A percentile compares a stretch with the other conserved stretches of the same genome.
These are phyloP conservation scores for Leucoptera coffeella DNA, from an alignment of 2,888 invertebrate genomes.

Conservation along the genomic window DNA sequence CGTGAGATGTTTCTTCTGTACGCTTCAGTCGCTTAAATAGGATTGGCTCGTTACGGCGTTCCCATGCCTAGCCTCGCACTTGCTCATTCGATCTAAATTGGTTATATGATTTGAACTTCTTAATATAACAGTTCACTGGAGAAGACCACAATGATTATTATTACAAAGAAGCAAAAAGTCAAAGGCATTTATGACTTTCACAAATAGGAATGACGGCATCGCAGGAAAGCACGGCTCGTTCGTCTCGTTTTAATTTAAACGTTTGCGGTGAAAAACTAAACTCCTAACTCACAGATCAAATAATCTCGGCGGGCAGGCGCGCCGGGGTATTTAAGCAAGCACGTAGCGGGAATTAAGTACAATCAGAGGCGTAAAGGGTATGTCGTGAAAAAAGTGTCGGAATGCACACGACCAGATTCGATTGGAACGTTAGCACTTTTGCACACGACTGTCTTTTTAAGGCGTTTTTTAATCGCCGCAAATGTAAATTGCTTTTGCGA, in stretches of 20 bases:
- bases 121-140: not conserved
- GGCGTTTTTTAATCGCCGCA: no score
- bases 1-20: conserved; percentile 43
- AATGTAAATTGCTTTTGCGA: no score
- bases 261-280: not conserved
- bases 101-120: not conserved
- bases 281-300: not conserved
- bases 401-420: no score
- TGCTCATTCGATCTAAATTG: no score
- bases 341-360: conserved; percentile 40
- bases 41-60: conserved; percentile 40
- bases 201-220: conserved; percentile 2
- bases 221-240: no score
- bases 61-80: conserved; percentile 32
- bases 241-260: no score
- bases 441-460: no score
- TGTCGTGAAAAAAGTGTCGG: conserved; percentile 29
- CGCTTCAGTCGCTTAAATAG: conserved; percentile 37
- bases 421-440: no score
- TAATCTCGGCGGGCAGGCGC: no score
- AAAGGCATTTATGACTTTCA: not conserved
- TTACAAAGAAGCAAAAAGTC: conserved; percentile 1
- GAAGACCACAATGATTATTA: not conserved
- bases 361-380: conserved; percentile 37
- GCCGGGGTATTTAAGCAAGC: conserved; percentile 27